phyloP scores from a whole-genome alignment of 2,113 vertebrate genomes.

The Sylvilagus bachmani region DNA sequence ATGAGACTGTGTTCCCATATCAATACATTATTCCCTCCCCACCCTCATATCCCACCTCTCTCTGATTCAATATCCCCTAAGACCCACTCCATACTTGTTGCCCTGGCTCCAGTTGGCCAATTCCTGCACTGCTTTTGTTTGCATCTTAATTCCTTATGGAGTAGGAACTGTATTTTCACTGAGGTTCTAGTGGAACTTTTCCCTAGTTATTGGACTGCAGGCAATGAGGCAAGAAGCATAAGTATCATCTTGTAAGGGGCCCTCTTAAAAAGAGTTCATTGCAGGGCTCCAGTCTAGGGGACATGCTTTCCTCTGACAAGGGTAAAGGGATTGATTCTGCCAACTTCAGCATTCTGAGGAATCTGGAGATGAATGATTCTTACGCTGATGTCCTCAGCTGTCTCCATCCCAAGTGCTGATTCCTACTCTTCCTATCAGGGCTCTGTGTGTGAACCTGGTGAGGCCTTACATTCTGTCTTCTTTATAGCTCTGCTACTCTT shows the following conservation, averaged over 20 bases:
- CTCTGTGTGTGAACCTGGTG: not conserved
- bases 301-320: not conserved
- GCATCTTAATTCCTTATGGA: not conserved
- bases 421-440: not conserved
- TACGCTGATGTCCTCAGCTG: not conserved
- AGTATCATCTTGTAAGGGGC: not conserved
- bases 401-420: not conserved
- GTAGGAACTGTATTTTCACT: not conserved
- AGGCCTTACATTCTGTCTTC: not conserved
- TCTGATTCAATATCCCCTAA: not conserved
- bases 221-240: not conserved
- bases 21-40: not conserved
- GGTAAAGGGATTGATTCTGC: not conserved
- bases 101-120: not conserved
- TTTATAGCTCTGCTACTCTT: not conserved
- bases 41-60: not conserved
- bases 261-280: not conserved
- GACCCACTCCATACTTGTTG: not conserved
- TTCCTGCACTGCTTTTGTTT: not conserved
- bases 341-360: not conserved
- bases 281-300: not conserved
- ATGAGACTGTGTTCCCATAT: not conserved
- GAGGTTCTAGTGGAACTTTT: not conserved
- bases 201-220: not conserved
- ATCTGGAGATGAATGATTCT: not conserved